These are phyloP conservation scores for Leptopilina drosophilae DNA, from an alignment of 2,888 invertebrate genomes.

Conservation along the genomic window DNA sequence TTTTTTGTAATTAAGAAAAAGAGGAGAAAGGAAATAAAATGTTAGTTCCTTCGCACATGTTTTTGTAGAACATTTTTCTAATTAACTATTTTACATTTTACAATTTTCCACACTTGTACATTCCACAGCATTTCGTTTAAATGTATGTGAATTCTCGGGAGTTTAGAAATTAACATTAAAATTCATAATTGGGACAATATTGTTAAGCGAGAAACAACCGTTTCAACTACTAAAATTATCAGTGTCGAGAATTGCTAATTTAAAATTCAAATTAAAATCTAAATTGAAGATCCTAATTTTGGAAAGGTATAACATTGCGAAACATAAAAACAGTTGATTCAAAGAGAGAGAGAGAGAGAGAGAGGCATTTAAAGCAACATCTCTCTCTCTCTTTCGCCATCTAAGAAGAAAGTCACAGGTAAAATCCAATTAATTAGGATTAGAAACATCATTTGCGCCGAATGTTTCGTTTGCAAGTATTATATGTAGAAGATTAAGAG, in stretches of 20 bases:
- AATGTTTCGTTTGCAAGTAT: constrained; percentile 15
- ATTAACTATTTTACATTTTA: no score
- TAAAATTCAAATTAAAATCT: constrained; percentile 14
- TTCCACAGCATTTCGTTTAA: no score
- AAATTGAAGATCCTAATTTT: constrained; percentile 18
- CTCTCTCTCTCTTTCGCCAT: background rate
- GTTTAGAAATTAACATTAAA: no score
- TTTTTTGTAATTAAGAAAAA: no score
- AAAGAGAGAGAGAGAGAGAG: background rate
- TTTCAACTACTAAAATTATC: no score
- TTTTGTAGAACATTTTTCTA: no score
- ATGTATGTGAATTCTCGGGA: background rate
- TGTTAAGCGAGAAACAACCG: no score
- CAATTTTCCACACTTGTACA: no score
- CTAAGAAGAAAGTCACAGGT: background rate
- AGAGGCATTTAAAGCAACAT: background rate
- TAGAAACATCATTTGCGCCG: constrained; percentile 24
- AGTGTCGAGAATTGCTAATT: background rate
- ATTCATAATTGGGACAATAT: no score
- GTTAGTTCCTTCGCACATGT: no score
- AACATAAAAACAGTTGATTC: constrained; percentile 16
- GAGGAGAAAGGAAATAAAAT: no score
- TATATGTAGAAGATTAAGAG: constrained; percentile 28
- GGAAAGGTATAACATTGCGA: background rate
- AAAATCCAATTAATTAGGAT: constrained; percentile 28